These are phyloP conservation scores for Amorpha juglandis DNA, from an alignment of 2,888 invertebrate genomes.

Conservation along the genomic window DNA sequence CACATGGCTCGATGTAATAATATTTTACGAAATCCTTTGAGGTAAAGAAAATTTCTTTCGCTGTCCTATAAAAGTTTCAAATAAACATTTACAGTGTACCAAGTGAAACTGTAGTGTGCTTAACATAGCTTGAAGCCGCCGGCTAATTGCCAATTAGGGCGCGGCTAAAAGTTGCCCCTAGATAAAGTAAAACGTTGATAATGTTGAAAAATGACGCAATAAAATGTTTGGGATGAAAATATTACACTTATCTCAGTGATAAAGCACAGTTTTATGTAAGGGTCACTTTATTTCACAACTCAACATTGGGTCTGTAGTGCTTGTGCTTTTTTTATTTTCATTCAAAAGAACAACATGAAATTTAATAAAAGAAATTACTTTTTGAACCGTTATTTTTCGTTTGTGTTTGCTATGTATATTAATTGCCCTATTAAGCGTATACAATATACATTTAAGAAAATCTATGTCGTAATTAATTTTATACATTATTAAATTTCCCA, in stretches of 20 bases:
- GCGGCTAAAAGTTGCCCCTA: constrained; percentile 42
- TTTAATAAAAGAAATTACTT: background rate
- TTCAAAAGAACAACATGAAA: background rate
- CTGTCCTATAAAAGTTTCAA: constrained; percentile 28
- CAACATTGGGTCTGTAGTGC: constrained; percentile 24
- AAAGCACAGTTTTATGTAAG: constrained; percentile 30
- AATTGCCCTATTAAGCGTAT: background rate
- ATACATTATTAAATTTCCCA: background rate
- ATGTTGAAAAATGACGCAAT: constrained; percentile 38
- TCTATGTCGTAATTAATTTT: background rate
- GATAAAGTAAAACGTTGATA: constrained; percentile 45
- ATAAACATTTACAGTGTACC: constrained; percentile 38
- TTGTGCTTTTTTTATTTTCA: background rate
- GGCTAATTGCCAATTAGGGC: constrained; percentile 62
- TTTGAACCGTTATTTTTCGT: background rate
- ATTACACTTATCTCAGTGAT: constrained; percentile 31
- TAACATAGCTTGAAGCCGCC: constrained; percentile 42
- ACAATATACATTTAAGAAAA: background rate
- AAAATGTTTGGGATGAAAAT: constrained; percentile 29
- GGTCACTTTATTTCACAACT: constrained; percentile 24
- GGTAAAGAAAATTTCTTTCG: constrained; percentile 1
- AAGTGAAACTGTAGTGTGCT: constrained; percentile 41
- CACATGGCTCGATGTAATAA: constrained; percentile 1
- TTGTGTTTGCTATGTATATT: background rate
- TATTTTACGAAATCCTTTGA: constrained; percentile 22